phyloP scores from a whole-genome alignment of 2,888 invertebrate species.

The Odontocolon sp. region DNA sequence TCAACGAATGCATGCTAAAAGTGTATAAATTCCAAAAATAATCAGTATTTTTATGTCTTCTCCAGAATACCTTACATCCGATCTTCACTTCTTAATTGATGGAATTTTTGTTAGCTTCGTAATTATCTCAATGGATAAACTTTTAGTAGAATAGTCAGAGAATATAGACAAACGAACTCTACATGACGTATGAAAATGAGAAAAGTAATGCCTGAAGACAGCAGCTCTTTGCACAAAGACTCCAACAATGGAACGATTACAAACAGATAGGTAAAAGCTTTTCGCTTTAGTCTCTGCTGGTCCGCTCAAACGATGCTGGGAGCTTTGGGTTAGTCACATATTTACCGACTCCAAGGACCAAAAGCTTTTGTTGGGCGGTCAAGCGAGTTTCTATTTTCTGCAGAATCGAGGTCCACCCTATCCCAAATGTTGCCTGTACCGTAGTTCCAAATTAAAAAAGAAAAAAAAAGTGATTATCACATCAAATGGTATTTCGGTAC shows the following conservation, averaged over 20 bases:
- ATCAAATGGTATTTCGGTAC: neutral
- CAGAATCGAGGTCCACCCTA: neutral
- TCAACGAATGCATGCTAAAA: too few relatives aligned
- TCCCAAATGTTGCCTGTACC: neutral
- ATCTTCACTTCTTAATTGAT: too few relatives aligned
- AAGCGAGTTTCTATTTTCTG: constrained; percentile 68
- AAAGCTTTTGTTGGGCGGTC: constrained; percentile 72
- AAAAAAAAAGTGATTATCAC: neutral
- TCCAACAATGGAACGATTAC: neutral
- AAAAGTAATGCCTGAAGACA: too few relatives aligned
- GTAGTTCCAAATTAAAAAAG: neutral
- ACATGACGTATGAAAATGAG: too few relatives aligned
- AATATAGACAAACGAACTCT: too few relatives aligned
- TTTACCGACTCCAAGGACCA: constrained; percentile 73
- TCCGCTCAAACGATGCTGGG: constrained; percentile 36
- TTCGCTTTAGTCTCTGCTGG: neutral
- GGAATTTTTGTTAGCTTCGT: too few relatives aligned
- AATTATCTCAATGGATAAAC: too few relatives aligned
- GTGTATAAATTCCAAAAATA: too few relatives aligned
- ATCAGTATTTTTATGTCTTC: too few relatives aligned
- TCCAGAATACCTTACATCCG: too few relatives aligned
- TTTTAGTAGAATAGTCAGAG: too few relatives aligned
- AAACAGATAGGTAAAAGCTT: neutral
- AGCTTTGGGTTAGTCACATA: constrained; percentile 74
- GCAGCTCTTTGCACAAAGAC: too few relatives aligned